Percentiles rank a stretch among this genome's conserved stretches.
Evolutionary conservation across 2,797 vertebrate genomes (phyloP).

Genomic region (Martes flavigula): DNA sequence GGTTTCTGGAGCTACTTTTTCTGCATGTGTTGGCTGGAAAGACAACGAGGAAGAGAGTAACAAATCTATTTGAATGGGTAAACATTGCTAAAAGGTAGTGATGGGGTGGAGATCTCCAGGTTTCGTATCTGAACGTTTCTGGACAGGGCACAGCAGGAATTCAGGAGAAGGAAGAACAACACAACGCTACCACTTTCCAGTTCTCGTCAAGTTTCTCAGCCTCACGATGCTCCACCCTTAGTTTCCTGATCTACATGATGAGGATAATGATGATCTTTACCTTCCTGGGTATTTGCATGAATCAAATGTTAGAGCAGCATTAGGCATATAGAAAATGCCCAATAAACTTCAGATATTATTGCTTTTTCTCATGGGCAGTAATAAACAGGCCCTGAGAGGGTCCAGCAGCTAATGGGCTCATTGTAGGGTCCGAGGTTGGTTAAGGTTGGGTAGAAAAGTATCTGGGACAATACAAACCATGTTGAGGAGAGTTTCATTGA

Average conservation of each 20-base stretch:
- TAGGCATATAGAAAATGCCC: background rate
- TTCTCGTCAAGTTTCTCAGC: background rate
- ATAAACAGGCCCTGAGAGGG: background rate
- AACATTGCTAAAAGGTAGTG: background rate
- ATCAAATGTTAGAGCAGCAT: background rate
- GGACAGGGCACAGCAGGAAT: background rate
- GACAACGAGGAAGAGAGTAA: background rate
- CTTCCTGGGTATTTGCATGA: background rate
- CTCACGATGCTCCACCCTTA: fast-evolving
- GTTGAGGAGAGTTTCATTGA: background rate
- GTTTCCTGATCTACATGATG: background rate
- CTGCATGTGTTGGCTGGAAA: background rate
- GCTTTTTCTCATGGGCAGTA: background rate
- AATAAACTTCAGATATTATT: background rate
- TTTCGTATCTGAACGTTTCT: background rate
- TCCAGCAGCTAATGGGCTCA: too few species aligned
- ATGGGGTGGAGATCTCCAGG: background rate
- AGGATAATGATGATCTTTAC: background rate
- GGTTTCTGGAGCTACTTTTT: background rate
- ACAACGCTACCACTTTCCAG: too few species aligned
- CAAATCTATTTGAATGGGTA: background rate
- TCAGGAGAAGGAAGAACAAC: background rate
- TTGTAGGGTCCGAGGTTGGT: background rate
- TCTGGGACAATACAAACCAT: background rate
- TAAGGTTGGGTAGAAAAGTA: background rate